phyloP scores from a whole-genome alignment of 2,797 vertebrate genomes.

The Vireo griseus region DNA sequence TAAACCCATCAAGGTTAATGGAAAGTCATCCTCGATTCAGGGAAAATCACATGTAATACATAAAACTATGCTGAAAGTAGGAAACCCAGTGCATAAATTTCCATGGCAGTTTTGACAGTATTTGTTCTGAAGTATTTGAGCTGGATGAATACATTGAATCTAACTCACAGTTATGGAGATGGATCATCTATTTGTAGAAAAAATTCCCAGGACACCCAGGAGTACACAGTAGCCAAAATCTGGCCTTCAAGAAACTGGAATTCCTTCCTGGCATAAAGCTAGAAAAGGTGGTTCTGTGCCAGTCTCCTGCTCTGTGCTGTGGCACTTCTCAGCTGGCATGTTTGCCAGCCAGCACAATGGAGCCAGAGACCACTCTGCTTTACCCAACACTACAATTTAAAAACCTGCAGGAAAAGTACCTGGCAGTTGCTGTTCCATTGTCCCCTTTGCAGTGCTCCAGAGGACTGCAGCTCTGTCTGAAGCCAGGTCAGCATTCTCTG shows the following conservation, averaged over 20 bases:
- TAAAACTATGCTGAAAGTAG: background rate
- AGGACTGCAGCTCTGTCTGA: background rate
- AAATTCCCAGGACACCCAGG: background rate
- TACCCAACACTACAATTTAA: background rate
- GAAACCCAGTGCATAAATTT: background rate
- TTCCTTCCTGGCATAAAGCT: background rate
- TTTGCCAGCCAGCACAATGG: background rate
- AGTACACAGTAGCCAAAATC: background rate
- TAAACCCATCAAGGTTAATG: background rate
- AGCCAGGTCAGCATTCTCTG: background rate
- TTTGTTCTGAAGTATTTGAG: background rate
- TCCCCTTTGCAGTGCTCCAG: background rate
- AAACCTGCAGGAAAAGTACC: background rate
- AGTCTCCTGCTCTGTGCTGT: background rate
- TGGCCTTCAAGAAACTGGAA: background rate
- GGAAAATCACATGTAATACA: background rate
- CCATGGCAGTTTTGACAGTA: background rate
- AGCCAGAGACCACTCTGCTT: background rate
- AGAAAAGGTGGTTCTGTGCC: background rate
- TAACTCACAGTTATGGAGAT: background rate
- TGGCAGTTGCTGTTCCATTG: background rate
- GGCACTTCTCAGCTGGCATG: background rate
- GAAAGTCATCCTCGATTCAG: background rate
- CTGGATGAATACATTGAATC: background rate
- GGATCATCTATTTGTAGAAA: background rate